phyloP scores from a whole-genome alignment of 2,888 invertebrate genomes.

The Tetheella fluctuosa region DNA sequence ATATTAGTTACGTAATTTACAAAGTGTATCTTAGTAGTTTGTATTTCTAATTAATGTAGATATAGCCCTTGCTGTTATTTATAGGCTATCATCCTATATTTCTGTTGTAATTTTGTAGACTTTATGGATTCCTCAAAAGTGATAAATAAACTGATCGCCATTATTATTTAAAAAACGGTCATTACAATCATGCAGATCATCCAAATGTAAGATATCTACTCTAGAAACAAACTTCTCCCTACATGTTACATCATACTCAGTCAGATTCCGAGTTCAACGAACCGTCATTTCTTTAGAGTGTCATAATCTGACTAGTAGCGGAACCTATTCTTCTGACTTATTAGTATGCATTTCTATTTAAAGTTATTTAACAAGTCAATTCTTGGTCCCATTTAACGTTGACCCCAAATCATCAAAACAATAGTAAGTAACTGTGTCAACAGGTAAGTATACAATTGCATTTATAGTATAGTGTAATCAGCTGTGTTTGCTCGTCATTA shows the following conservation, averaged over 20 bases:
- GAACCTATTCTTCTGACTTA: background rate
- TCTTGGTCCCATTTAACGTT: background rate
- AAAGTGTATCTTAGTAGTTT: background rate
- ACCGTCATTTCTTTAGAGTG: background rate
- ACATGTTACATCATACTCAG: background rate
- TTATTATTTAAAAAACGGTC: too few relatives aligned
- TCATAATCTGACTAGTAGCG: background rate
- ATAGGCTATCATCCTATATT: too few relatives aligned
- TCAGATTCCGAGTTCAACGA: background rate
- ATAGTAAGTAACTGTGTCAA: conserved; percentile 9
- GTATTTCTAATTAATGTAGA: background rate
- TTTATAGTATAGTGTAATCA: conserved; percentile 9
- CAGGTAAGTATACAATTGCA: background rate
- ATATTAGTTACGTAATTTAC: background rate
- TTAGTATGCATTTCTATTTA: background rate
- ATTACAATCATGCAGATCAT: too few relatives aligned
- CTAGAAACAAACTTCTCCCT: too few relatives aligned
- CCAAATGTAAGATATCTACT: too few relatives aligned
- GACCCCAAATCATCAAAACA: background rate
- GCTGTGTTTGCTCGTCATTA: conserved; percentile 10
- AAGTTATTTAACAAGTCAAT: conserved; percentile 1
- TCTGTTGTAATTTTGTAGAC: too few relatives aligned
- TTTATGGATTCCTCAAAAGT: too few relatives aligned
- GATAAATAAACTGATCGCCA: too few relatives aligned
- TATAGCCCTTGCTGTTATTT: background rate